phyloP scores from a whole-genome alignment of 2,888 invertebrate genomes.

The Drosophila parthenogenetica region DNA sequence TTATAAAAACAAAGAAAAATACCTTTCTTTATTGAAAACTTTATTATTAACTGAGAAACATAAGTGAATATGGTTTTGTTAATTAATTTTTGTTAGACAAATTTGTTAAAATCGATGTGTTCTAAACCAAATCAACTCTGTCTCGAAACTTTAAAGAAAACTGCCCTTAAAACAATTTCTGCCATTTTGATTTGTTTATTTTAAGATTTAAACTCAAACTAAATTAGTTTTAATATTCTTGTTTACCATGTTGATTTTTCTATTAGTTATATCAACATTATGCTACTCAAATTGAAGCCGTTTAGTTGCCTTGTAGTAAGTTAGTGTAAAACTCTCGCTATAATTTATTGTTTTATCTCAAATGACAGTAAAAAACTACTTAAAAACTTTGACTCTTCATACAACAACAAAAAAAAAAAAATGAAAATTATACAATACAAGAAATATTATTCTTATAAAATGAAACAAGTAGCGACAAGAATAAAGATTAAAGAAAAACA shows the following conservation, averaged over 20 bases:
- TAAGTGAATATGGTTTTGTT: conserved; percentile 54
- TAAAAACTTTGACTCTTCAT: conserved; percentile 59
- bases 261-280: conserved; percentile 42
- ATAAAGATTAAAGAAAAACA: conserved; percentile 27
- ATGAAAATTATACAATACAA: conserved; percentile 61
- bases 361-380: conserved; percentile 41
- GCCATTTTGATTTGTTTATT: conserved; percentile 57
- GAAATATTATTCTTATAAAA: conserved; percentile 70
- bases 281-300: conserved; percentile 73
- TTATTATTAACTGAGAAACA: conserved; percentile 25
- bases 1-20: conserved; percentile 20
- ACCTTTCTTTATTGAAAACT: conserved; percentile 18
- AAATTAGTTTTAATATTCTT: conserved; percentile 42
- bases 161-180: conserved; percentile 65
- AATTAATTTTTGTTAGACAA: conserved; percentile 58
- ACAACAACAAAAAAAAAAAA: conserved; percentile 37
- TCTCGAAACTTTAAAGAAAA: conserved; percentile 26
- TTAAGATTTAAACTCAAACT: conserved; percentile 31
- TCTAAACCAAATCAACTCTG: conserved; percentile 51
- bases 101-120: conserved; percentile 48
- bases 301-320: conserved; percentile 83
- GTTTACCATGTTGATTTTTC: conserved; percentile 32
- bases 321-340: conserved; percentile 65
- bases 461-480: conserved; percentile 50
- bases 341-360: conserved; percentile 51